Conservation (phyloP, 2,113 vertebrate species). For the Prunella fulvescens region DNA sequence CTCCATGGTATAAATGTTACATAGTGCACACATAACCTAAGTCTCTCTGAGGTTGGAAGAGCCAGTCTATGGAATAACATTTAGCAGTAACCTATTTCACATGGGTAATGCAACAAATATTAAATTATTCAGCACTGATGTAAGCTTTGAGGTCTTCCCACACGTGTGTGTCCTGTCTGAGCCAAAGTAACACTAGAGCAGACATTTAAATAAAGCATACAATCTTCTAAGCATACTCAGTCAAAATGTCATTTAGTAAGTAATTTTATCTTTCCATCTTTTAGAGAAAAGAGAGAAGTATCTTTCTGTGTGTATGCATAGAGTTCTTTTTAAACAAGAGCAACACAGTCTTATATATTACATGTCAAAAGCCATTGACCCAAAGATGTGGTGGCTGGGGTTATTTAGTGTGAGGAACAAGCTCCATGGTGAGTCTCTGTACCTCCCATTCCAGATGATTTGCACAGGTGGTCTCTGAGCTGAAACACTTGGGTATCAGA, state of each 20-base stretch:
- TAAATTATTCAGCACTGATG: background rate
- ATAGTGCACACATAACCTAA: background rate
- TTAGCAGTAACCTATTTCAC: background rate
- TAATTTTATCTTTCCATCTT: background rate
- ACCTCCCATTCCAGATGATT: background rate
- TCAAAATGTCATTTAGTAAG: background rate
- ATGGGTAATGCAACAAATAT: background rate
- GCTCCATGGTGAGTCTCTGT: background rate
- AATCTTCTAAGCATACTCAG: background rate
- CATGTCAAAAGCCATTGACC: background rate
- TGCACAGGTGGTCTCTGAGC: conserved; percentile 10
- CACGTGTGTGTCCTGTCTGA: background rate
- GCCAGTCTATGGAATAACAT: background rate
- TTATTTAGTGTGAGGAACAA: background rate
- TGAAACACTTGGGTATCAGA: background rate
- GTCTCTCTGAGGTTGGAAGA: background rate
- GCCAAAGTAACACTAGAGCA: background rate
- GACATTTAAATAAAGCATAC: background rate
- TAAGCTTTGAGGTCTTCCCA: background rate
- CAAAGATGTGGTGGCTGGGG: background rate
- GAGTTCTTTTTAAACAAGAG: background rate
- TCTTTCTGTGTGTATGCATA: background rate
- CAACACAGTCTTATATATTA: background rate
- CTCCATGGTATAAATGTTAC: background rate
- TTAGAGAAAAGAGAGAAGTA: background rate